Evolutionary conservation across 2,888 invertebrate species (phyloP), one percentile per base, ranked within the genome.

Genomic region (Uloborus plumipes): DNA sequence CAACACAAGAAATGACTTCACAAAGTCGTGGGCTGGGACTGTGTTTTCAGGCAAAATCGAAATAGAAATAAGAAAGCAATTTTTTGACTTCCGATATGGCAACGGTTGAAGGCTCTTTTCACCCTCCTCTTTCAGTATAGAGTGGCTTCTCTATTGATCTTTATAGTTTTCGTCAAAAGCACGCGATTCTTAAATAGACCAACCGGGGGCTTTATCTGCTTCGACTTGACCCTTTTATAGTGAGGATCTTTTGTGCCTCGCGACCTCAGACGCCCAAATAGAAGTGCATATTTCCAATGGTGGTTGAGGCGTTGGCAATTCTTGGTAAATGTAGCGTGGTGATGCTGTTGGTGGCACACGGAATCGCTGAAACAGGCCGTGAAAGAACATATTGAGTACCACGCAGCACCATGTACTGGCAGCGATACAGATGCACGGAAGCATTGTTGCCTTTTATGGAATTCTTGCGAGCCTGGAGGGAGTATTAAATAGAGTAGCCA

Each of bases 1-100:
- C 64, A 78, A 78, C 71, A 65, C 64, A 64, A 78, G 77, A 78
- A 78, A 78, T 78, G 77, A 78, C 77, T 78, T 51, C 69, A 76
- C 61, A 69, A 76, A 76, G 67, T 69, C 51, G 76, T 67, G 53
- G 69, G 76, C 61, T 69, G 62, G 69, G 62, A 67, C 67, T 20
- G 22, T 20, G 74, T 59, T 18, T 66, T 67, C 66, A 66, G 55
- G 39, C 31, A n/a, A 14, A 18, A 20, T 14, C 13, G n/a, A 22
- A 53, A 53, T 64, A 62, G 73, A 53, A 62, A 73, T 22, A 55
- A 18, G 55, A n/a, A 39, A 49, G n/a, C 58, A 62, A 65, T 62
- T 61, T n/a, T 71, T 71, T 71, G 70, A 51, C 18, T 20, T 18
- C 14, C 51, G 39, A 39, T 39, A 39, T 39, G 39, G 39, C 39